Percentiles rank a stretch among this genome's conserved stretches.
Evolutionary conservation across 2,797 vertebrate species (phyloP).

Genomic region (Hypotaenidia okinawae): DNA sequence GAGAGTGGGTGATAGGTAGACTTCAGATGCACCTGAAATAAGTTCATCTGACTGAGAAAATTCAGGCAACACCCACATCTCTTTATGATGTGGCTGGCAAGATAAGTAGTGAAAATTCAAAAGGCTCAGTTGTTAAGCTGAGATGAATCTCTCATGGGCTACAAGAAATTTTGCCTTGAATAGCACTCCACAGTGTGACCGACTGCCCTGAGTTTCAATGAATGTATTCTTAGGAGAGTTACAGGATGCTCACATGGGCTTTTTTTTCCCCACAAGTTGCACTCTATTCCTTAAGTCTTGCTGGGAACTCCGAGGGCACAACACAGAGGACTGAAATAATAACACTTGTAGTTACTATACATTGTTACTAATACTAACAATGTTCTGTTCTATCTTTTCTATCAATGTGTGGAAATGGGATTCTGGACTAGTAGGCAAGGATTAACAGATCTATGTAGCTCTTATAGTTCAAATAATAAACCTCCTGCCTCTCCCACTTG

Average conservation of each 20-base stretch:
- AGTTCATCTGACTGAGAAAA: neutral
- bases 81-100: neutral
- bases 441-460: neutral
- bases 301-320: neutral
- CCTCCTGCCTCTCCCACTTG: neutral
- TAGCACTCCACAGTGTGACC: neutral
- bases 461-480: neutral
- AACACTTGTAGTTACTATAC: neutral
- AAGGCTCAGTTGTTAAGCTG: neutral
- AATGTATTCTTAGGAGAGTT: neutral
- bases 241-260: neutral
- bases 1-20: too few species aligned
- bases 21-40: neutral
- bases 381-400: neutral
- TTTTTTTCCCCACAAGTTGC: neutral
- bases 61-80: neutral
- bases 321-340: neutral
- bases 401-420: neutral
- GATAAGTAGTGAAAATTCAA: neutral
- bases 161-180: neutral
- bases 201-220: neutral
- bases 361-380: too few species aligned
- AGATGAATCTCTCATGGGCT: neutral
- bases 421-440: neutral
- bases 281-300: neutral